Conservation (phyloP, 2,113 vertebrate species). For the Phainopepla nitens region DNA sequence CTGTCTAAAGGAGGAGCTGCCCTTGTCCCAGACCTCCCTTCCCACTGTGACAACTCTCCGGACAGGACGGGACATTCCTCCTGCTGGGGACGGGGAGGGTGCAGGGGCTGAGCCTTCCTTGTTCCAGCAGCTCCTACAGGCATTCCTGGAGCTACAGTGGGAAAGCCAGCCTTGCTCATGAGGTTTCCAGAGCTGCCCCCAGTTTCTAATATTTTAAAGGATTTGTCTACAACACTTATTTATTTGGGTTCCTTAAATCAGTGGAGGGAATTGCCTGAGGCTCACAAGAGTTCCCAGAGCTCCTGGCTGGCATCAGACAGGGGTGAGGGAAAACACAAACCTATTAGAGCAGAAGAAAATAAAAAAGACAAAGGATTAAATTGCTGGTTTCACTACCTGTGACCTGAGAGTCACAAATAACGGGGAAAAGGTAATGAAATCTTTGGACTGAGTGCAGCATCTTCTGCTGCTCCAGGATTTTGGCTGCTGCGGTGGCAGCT, state of each 20-base stretch:
- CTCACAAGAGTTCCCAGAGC: background rate
- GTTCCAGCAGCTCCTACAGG: background rate
- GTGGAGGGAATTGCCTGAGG: background rate
- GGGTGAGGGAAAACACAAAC: background rate
- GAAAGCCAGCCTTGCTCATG: background rate
- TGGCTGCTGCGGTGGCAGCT: background rate
- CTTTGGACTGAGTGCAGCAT: background rate
- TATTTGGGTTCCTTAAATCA: background rate
- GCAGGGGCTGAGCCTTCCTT: background rate
- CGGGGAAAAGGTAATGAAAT: background rate
- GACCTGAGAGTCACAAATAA: background rate
- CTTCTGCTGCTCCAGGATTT: conserved; percentile 2
- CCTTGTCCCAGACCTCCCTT: background rate
- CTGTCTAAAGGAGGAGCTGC: background rate
- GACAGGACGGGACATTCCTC: background rate
- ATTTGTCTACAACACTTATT: background rate
- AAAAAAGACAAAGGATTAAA: background rate
- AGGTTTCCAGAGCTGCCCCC: background rate
- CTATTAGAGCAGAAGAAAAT: background rate
- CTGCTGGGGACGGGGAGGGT: rapidly evolving
- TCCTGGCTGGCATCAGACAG: background rate
- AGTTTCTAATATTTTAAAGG: background rate
- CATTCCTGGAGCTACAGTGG: background rate
- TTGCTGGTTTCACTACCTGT: background rate
- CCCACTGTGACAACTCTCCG: rapidly evolving